Conservation (phyloP, 2,888 invertebrate genomes). For the Teleiodes luculella region DNA sequence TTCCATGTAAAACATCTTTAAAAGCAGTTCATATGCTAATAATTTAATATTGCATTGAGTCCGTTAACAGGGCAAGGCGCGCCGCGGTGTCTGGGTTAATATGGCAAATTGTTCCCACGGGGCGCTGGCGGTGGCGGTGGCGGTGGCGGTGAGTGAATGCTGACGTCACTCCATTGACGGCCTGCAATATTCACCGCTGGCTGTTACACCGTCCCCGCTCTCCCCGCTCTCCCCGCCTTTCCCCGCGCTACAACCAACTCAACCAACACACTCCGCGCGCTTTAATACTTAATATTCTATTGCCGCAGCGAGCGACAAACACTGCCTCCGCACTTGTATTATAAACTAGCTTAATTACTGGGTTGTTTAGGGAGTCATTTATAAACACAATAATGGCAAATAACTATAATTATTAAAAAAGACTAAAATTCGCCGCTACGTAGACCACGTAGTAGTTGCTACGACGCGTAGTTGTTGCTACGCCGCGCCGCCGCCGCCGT, state of each 20-base stretch:
- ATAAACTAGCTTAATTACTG: not conserved
- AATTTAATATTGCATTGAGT: too few relatives aligned
- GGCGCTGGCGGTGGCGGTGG: not conserved
- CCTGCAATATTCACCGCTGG: not conserved
- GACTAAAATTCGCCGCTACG: too few relatives aligned
- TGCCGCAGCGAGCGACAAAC: not conserved
- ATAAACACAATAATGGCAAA: too few relatives aligned
- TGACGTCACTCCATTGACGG: not conserved
- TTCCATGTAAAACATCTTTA: too few relatives aligned
- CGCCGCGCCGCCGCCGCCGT: too few relatives aligned
- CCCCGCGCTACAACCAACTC: not conserved
- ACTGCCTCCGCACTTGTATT: not conserved
- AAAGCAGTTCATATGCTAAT: too few relatives aligned
- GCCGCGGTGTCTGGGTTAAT: not conserved
- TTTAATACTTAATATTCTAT: conserved; percentile 9
- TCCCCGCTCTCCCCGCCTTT: not conserved
- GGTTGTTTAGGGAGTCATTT: too few relatives aligned
- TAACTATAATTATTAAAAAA: too few relatives aligned
- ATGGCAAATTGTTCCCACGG: not conserved
- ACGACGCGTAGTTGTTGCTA: not conserved
- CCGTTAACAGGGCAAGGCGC: not conserved
- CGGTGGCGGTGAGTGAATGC: not conserved
- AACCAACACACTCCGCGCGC: not conserved
- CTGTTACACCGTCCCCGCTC: not conserved
- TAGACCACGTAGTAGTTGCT: not conserved